Conservation (phyloP, 2,113 vertebrate genomes). For the Ameiurus melas region DNA sequence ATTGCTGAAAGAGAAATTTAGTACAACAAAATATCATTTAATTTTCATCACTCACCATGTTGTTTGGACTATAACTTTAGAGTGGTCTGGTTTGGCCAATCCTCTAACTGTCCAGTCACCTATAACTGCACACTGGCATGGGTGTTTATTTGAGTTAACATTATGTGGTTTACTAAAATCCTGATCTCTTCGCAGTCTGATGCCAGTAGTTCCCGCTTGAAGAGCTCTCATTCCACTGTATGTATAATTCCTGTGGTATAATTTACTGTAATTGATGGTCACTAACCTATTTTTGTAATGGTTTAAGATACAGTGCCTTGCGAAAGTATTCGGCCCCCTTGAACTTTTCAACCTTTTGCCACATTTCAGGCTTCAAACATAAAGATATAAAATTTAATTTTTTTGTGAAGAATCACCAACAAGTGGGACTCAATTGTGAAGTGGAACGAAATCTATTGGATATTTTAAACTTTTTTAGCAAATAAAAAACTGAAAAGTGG, state of each 20-base stretch:
- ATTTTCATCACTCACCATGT: not conserved
- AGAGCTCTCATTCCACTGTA: conserved; percentile 77
- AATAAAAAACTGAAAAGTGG: too few relatives aligned
- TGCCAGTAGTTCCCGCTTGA: conserved; percentile 68
- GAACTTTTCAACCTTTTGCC: too few relatives aligned
- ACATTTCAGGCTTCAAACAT: too few relatives aligned
- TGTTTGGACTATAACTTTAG: not conserved
- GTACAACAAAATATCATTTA: not conserved
- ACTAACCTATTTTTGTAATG: not conserved
- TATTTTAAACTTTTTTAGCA: too few relatives aligned
- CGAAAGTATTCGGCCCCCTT: too few relatives aligned
- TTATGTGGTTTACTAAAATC: not conserved
- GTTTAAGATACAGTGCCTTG: too few relatives aligned
- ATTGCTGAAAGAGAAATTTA: not conserved
- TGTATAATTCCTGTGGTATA: conserved; percentile 56
- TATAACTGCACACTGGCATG: not conserved
- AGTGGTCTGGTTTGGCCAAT: conserved; percentile 7
- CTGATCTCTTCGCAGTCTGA: conserved; percentile 70
- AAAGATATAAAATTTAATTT: too few relatives aligned
- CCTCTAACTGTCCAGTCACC: not conserved
- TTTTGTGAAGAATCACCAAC: too few relatives aligned
- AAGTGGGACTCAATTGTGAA: too few relatives aligned
- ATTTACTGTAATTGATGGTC: not conserved
- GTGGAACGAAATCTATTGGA: too few relatives aligned
- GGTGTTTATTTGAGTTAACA: not conserved